Percentiles rank a stretch among this genome's conserved stretches.
Conservation (phyloP, 2,113 vertebrate species). For the Oreotrochilus melanogaster region DNA sequence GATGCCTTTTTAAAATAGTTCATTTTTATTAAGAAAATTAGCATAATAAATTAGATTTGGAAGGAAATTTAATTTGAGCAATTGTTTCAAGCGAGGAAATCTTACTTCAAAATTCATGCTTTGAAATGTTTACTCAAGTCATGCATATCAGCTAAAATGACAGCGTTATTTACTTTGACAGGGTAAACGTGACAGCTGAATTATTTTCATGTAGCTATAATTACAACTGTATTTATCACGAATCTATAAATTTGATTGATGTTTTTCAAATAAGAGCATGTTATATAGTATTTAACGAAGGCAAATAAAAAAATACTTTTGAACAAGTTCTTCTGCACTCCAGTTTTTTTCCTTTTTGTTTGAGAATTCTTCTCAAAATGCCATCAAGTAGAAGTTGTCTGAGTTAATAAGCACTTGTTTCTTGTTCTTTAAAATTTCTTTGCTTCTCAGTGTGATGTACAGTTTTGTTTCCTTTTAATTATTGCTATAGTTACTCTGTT, state of each 20-base stretch:
- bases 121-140: conserved; percentile 54
- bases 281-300: conserved; percentile 32
- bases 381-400: conserved; percentile 12
- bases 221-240: conserved; percentile 41
- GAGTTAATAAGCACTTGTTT: conserved; percentile 47
- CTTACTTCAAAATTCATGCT: conserved; percentile 65
- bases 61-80: conserved; percentile 58
- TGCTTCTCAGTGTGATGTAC: background rate
- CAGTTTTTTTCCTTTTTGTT: background rate
- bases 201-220: conserved; percentile 56
- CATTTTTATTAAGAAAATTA: conserved; percentile 44
- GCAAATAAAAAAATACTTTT: conserved; percentile 15
- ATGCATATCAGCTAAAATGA: conserved; percentile 40
- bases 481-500: background rate
- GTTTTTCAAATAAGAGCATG: conserved; percentile 40
- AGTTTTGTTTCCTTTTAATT: conserved; percentile 41
- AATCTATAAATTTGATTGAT: conserved; percentile 58
- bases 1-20: conserved; percentile 17
- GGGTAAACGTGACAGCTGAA: conserved; percentile 65
- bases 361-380: conserved; percentile 48
- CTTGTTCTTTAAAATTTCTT: background rate
- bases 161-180: conserved; percentile 63
- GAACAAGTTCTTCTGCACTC: conserved; percentile 28
- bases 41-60: conserved; percentile 43
- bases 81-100: conserved; percentile 66